phyloP scores from a whole-genome alignment of 2,888 invertebrate species.

The Acanthosepion lycidas region DNA sequence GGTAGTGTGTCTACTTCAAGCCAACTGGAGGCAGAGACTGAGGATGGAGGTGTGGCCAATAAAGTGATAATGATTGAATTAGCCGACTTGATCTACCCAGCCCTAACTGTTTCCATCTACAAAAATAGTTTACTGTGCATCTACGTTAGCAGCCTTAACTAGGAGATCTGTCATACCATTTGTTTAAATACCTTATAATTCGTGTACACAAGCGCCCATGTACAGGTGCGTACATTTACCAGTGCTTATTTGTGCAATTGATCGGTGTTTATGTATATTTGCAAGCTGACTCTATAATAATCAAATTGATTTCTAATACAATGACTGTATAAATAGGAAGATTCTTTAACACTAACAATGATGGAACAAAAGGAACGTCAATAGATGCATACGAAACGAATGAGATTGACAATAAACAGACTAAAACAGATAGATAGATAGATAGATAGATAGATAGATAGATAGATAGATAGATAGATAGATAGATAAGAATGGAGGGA shows the following conservation, averaged over 20 bases:
- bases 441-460: too few species aligned
- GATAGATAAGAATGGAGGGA: too few species aligned
- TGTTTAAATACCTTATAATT: not conserved
- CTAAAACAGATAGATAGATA: too few species aligned
- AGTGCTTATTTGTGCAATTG: not conserved
- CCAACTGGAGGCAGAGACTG: not conserved
- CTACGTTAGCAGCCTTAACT: not conserved
- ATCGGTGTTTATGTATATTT: not conserved
- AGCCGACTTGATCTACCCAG: not conserved
- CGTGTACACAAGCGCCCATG: not conserved
- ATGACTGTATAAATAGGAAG: not conserved
- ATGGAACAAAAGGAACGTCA: not conserved
- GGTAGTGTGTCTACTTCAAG: not conserved
- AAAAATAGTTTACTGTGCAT: not conserved
- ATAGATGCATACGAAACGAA: not conserved
- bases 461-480: too few species aligned
- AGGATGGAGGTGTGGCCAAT: not conserved
- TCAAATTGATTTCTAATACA: too few species aligned
- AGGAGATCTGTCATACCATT: not conserved
- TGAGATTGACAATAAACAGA: not conserved
- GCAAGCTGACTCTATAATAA: not conserved
- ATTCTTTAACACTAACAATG: not conserved
- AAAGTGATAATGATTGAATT: constrained; percentile 33
- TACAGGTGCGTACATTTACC: not conserved
- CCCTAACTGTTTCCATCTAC: not conserved